Percentiles rank a stretch among this genome's conserved stretches.
phyloP scores from a whole-genome alignment of 2,113 vertebrate genomes.

The Lepisosteus osseus region DNA sequence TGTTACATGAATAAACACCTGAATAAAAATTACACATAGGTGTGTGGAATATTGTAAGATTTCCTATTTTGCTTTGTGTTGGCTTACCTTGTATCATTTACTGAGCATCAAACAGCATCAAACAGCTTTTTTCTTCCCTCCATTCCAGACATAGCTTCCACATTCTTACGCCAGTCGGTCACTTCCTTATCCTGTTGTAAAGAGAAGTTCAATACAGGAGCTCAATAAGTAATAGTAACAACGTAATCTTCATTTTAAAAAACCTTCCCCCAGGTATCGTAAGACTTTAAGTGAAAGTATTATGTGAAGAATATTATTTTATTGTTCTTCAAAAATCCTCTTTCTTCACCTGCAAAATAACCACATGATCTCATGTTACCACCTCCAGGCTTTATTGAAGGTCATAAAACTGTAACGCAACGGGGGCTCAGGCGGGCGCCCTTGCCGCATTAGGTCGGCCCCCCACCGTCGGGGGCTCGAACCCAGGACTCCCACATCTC shows the following conservation, averaged over 20 bases:
- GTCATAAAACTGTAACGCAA: too few relatives aligned
- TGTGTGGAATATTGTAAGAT: slow-evolving; percentile 5
- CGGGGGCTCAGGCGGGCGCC: too few relatives aligned
- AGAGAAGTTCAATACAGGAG: background rate
- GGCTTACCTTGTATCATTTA: slow-evolving; percentile 16
- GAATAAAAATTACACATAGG: background rate
- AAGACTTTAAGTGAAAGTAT: too few relatives aligned
- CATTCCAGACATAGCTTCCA: slow-evolving; percentile 73
- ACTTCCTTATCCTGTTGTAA: slow-evolving; percentile 50
- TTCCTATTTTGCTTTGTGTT: background rate
- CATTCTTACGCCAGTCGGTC: slow-evolving; percentile 73
- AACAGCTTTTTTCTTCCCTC: slow-evolving; percentile 74
- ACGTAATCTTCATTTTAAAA: background rate
- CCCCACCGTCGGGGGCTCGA: too few relatives aligned
- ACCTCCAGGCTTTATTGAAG: too few relatives aligned
- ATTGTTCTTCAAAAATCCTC: background rate
- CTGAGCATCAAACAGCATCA: slow-evolving; percentile 36
- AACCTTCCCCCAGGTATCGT: too few relatives aligned
- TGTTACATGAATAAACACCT: background rate
- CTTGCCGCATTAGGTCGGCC: too few relatives aligned
- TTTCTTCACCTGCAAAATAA: too few relatives aligned
- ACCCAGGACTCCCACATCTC: too few relatives aligned
- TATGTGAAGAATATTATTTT: background rate
- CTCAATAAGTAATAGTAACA: background rate
- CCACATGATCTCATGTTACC: too few relatives aligned